A percentile compares a stretch with the other conserved stretches of the same genome.
Evolutionary conservation across 2,888 invertebrate genomes (phyloP).

Genomic region (Callosobruchus maculatus): DNA sequence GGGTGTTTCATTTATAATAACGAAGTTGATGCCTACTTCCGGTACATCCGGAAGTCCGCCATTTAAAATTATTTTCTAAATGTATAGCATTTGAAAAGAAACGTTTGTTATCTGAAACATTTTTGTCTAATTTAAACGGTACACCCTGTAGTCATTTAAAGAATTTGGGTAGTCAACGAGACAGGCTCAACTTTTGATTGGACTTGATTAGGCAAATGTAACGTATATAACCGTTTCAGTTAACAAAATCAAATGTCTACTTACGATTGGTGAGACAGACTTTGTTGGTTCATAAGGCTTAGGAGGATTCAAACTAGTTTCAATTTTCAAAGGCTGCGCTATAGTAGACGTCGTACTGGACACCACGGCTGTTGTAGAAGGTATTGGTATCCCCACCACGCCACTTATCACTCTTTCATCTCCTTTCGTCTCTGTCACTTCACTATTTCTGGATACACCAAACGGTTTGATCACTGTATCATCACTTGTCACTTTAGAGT

Average conservation of each 20-base stretch:
- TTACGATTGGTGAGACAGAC: conserved; percentile 33
- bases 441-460: neutral
- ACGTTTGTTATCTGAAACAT: too few relatives aligned
- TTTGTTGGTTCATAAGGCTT: conserved; percentile 25
- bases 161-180: too few relatives aligned
- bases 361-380: conserved; percentile 41
- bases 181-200: too few relatives aligned
- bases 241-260: neutral
- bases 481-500: neutral
- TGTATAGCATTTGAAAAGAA: too few relatives aligned
- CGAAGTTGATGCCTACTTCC: too few relatives aligned
- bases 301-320: conserved; percentile 37
- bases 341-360: conserved; percentile 46
- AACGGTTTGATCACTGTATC: neutral
- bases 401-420: conserved; percentile 1
- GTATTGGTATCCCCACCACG: conserved; percentile 12
- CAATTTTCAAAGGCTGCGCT: conserved; percentile 46
- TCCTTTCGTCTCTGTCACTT: neutral
- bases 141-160: too few relatives aligned
- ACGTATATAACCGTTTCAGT: too few relatives aligned
- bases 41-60: too few relatives aligned
- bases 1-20: too few relatives aligned
- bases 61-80: too few relatives aligned
- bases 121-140: too few relatives aligned
- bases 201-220: too few relatives aligned